Evolutionary conservation across 2,888 invertebrate species (phyloP).

Genomic region (Pyralis farinalis): DNA sequence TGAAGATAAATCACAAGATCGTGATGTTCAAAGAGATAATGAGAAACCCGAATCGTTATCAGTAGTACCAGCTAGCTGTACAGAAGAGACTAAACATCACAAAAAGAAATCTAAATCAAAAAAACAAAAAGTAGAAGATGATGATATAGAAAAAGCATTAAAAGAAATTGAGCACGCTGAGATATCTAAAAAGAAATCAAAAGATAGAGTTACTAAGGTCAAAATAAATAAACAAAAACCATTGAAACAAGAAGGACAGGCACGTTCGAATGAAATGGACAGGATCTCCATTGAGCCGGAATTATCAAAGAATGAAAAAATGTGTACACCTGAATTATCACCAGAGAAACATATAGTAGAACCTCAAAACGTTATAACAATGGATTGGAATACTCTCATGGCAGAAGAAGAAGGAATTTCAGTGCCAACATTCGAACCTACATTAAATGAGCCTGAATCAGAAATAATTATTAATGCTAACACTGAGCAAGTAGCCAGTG

Average conservation of each 20-base stretch:
- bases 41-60: slow-evolving; percentile 6
- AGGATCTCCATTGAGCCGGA: neutral
- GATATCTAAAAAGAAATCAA: slow-evolving; percentile 37
- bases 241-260: slow-evolving; percentile 6
- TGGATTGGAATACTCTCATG: slow-evolving; percentile 68
- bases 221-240: slow-evolving; percentile 20
- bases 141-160: slow-evolving; percentile 49
- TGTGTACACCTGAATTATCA: slow-evolving; percentile 12
- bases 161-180: slow-evolving; percentile 44
- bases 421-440: slow-evolving; percentile 38
- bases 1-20: slow-evolving; percentile 8
- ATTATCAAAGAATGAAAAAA: neutral
- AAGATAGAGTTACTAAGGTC: slow-evolving; percentile 26
- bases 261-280: neutral
- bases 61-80: slow-evolving; percentile 18
- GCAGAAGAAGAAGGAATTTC: slow-evolving; percentile 57
- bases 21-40: slow-evolving; percentile 1
- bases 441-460: slow-evolving; percentile 26
- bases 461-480: slow-evolving; percentile 20
- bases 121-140: slow-evolving; percentile 40
- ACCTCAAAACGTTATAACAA: slow-evolving; percentile 34
- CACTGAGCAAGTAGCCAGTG: slow-evolving; percentile 51
- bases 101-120: slow-evolving; percentile 54
- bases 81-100: slow-evolving; percentile 32
- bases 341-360: slow-evolving; percentile 11